Base-by-base conservation (phyloP, 2,113 vertebrate species). In the Xenus cinereus region DNA sequence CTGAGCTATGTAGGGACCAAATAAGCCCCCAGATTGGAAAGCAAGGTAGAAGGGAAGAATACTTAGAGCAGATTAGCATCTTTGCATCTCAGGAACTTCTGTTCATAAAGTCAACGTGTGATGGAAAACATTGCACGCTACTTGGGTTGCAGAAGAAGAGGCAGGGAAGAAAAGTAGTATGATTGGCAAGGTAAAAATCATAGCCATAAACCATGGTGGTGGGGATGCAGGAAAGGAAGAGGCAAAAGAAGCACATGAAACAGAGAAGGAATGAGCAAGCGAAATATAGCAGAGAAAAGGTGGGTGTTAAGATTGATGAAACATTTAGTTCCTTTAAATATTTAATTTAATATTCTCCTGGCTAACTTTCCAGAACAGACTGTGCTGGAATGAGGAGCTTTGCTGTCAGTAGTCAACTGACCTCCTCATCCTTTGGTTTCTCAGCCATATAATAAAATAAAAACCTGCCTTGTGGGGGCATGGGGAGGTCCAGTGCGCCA, bases 251-350 rank as follows among this genome's bases (percentile, higher is more conserved):
- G 9, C 5, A 54, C 9, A 14, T 4, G n/a, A 63, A 87, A 63
- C 18, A 71, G 15, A 50, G 39, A 46, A 83, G 14, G 46, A 86
- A 30, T 24, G 37, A 87, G 91, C 21, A 73, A 77, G 41, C 5
- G 3, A 37, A 81, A 80, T 24, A 23, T 2, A 92, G 9, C 15
- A 63, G 54, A 69, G 16, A 66, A 68, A 45, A 66, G 6, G 32
- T 62, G 35, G 14, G 12, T 71, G 64, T 51, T 88, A 72, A 71
- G 18, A 45, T 8, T 3, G 39, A n/a, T 87, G 77, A 63, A 86
- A 90, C 45, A 82, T 84, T 94, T 78, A 56, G 10, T 75, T 84
- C 56, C 9, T 18, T 75, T 86, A 51, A 94, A 84, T 90, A 83
- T 90, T 89, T 84, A 66, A 72, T 59, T 74, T 74, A 39, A 0